phyloP scores from a whole-genome alignment of 30 jellyfish, hydroid and myxozoan species.

The Hydractinia echinata region DNA sequence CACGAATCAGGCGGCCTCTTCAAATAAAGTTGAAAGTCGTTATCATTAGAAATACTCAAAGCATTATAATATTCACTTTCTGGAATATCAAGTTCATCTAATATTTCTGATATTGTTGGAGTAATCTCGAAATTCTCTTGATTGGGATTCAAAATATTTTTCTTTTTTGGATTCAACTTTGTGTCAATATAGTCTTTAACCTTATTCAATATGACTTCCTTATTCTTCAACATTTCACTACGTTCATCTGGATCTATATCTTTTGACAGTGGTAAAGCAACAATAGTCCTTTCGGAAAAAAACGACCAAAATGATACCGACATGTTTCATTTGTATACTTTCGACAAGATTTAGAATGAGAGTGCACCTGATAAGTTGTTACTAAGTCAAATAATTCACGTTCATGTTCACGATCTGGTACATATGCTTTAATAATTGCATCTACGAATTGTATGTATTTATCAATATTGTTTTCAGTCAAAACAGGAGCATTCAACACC shows the following conservation, averaged over 20 bases:
- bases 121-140: too few species aligned
- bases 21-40: too few species aligned
- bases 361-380: slow-evolving; percentile 25
- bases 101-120: too few species aligned
- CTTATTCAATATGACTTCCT: too few species aligned
- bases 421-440: neutral
- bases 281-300: neutral
- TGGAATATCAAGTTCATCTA: too few species aligned
- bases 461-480: slow-evolving; percentile 10
- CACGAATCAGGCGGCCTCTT: too few species aligned
- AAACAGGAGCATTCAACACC: slow-evolving; percentile 12
- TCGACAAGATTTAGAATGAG: neutral
- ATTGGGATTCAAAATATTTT: too few species aligned
- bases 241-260: neutral
- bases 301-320: slow-evolving; percentile 26
- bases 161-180: too few species aligned
- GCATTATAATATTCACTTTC: too few species aligned
- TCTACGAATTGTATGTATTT: slow-evolving; percentile 1
- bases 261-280: neutral
- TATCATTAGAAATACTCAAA: too few species aligned
- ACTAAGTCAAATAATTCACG: neutral
- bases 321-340: slow-evolving; percentile 22
- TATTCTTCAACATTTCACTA: too few species aligned
- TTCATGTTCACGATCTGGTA: neutral
- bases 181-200: too few species aligned